phyloP scores from a whole-genome alignment of 2,113 vertebrate species.

The Aptenodytes forsteri region DNA sequence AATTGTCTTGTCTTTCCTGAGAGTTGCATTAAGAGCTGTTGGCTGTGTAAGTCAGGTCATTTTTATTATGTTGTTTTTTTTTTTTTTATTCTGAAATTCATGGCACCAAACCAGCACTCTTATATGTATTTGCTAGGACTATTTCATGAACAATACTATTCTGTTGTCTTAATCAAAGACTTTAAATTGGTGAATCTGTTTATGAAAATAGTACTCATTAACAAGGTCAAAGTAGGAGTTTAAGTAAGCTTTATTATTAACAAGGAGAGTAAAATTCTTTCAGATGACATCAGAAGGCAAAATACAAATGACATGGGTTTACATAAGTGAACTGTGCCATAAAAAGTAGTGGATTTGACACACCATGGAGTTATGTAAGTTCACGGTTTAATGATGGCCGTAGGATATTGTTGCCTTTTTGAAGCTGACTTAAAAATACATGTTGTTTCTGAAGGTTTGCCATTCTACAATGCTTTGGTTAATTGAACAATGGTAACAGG shows the following conservation, averaged over 20 bases:
- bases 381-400: not conserved
- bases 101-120: not conserved
- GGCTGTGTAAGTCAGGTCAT: not conserved
- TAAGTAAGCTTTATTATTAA: not conserved
- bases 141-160: not conserved
- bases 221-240: not conserved
- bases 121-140: not conserved
- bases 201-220: not conserved
- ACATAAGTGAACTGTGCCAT: not conserved
- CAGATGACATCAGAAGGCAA: not conserved
- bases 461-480: not conserved
- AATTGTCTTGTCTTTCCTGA: not conserved
- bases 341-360: not conserved
- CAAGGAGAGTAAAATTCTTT: not conserved
- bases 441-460: not conserved
- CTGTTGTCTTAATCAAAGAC: not conserved
- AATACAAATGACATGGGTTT: not conserved
- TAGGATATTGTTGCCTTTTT: not conserved
- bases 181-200: not conserved
- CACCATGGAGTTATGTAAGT: not conserved
- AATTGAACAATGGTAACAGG: not conserved
- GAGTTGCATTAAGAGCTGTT: not conserved
- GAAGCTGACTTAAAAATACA: not conserved
- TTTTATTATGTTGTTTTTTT: not conserved
- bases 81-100: not conserved